A percentile compares a stretch with the other conserved stretches of the same genome.
These are phyloP conservation scores for Leucosticte australis DNA, from an alignment of 2,113 vertebrate genomes.

Conservation along the genomic window DNA sequence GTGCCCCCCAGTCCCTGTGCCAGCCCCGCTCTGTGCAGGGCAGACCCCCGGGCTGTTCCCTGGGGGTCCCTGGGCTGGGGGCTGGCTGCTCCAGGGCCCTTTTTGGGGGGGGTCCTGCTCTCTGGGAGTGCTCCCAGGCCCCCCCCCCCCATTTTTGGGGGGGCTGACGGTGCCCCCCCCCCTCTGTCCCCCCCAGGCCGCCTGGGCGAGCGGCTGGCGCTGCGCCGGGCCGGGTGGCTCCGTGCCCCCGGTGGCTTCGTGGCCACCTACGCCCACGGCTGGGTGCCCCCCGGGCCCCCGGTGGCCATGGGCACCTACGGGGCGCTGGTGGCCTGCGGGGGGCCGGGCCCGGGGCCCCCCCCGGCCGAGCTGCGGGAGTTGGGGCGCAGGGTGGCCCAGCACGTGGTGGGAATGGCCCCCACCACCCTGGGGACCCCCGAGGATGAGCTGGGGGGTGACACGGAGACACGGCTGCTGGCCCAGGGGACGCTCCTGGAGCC, in stretches of 20 bases:
- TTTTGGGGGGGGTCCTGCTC: no score
- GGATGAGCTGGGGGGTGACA: not conserved
- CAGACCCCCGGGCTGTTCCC: no score
- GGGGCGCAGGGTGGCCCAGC: not conserved
- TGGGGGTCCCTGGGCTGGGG: no score
- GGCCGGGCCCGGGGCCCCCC: not conserved
- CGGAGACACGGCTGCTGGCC: not conserved
- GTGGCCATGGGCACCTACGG: not conserved
- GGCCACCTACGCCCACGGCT: not conserved
- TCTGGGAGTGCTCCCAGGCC: not conserved
- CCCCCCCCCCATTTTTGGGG: not conserved
- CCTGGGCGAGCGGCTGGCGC: not conserved
- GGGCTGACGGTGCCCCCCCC: no score
- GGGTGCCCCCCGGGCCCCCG: not conserved
- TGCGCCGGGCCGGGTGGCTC: not conserved
- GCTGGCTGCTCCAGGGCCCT: no score
- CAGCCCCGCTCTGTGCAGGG: no score
- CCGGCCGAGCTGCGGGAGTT: not conserved
- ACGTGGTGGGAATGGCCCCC: not conserved
- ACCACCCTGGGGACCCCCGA: not conserved
- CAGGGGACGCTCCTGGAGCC: not conserved
- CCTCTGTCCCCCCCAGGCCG: not conserved
- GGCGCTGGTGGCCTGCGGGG: not conserved
- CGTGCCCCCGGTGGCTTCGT: not conserved
- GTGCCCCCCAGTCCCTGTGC: no score